Percentiles rank a stretch among this genome's conserved stretches.
phyloP scores from a whole-genome alignment of 2,888 invertebrate species.

The Hypercompe scribonia region DNA sequence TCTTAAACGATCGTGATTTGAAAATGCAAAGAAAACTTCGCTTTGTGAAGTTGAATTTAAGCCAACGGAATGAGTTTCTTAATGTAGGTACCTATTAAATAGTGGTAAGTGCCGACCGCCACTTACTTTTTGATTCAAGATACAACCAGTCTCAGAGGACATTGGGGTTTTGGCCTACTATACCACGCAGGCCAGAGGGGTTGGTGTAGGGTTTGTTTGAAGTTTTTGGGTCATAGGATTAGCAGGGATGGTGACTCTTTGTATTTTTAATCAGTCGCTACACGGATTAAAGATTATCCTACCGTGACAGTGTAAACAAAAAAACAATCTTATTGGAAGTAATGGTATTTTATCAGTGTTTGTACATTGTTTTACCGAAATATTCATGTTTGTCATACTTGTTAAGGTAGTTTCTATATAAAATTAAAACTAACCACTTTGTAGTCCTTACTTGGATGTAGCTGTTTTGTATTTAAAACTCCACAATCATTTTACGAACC shows the following conservation, averaged over 20 bases:
- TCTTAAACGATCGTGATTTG: neutral
- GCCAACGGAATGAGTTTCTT: neutral
- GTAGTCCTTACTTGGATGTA: neutral
- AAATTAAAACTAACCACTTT: neutral
- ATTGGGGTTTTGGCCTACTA: too few species aligned
- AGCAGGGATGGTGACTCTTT: too few species aligned
- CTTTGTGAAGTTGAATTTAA: neutral
- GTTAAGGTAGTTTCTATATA: neutral
- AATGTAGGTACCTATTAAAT: too few species aligned
- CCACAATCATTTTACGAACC: neutral
- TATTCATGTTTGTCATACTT: slow-evolving; percentile 27
- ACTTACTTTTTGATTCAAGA: too few species aligned
- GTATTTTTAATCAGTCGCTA: too few species aligned
- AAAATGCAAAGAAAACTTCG: neutral
- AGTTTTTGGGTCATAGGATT: too few species aligned
- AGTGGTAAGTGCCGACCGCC: too few species aligned
- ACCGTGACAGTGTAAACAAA: too few species aligned
- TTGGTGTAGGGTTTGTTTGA: too few species aligned
- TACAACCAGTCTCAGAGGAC: too few species aligned
- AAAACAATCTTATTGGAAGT: neutral
- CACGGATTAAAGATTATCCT: too few species aligned
- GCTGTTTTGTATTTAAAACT: neutral
- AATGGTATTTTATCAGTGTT: slow-evolving; percentile 34
- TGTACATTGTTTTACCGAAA: slow-evolving; percentile 34
- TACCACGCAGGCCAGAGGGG: too few species aligned